Evolutionary conservation across 2,797 vertebrate species (phyloP), one percentile per base, ranked within the genome.

Genomic region (Sparidentex hasta): DNA sequence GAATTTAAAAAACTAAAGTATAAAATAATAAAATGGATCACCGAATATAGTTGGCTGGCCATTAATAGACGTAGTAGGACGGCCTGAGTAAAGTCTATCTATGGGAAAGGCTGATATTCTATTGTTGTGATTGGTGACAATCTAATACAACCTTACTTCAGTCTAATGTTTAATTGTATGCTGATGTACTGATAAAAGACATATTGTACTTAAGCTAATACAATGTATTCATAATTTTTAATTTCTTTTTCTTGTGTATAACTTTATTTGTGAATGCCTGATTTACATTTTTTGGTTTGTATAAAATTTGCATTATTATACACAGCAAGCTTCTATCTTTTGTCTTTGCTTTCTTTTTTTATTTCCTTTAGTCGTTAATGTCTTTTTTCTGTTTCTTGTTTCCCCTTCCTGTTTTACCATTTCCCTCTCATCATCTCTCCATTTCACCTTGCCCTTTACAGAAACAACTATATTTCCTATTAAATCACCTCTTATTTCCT

Each of bases 401-500:
- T 14, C 25, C 61, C 25, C n/a, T 29, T 63, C 7, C n/a, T 57
- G 1, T 46, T 74, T 66, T 21, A 59, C 43, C 16, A n/a, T 67
- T 61, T 52, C 12, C 50, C 21, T 64, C n/a, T 27, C 44, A 50
- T 66, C 9, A 46, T 56, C 38, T 66, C 27, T 67, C 33, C 33
- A 18, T 47, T 65, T 71, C 56, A 41, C 50, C 27, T 62, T 44
- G 21, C 17, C 29, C 38, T 74, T 65, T 51, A 57, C 47, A 29
- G 43, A 78, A 51, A 66, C 43, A 43, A 33, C 11, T 55, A 46
- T 78, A 29, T 69, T 72, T 48, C 47, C 9, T 65, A 50, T 69
- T 27, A 61, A 80, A 74, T 77, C 44, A 78, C 56, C 54, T 74
- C 29, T 25, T 68, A 52, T 62, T 75, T 64, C 38, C 55, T 78